Base-by-base conservation (phyloP, 2,888 invertebrate species). In the Phlogophora meticulosa region DNA sequence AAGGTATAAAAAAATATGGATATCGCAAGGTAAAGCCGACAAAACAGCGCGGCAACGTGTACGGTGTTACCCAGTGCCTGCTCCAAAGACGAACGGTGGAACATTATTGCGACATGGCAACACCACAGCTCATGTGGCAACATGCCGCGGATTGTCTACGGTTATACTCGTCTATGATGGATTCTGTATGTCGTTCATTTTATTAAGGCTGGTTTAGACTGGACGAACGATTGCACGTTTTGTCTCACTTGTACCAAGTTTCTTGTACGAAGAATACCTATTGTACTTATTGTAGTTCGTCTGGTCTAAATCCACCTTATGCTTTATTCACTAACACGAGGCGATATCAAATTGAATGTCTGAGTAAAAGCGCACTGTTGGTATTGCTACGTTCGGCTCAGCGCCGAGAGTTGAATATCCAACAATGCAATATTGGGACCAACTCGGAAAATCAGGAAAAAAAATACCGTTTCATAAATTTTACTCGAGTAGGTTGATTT, bases 91-190 rank as follows among this genome's bases (percentile, higher is more conserved):
- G 66, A 1, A 34, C 40, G 13, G 34, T 70, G 66, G 24, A n/a
- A 22, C n/a, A 43, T 11, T 38, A 45, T 7, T 55, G 67, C 67
- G 42, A 71, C 71, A 70, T 15, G n/a, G 36, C 67, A 15, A 70
- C 71, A 10, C 42, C 61, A 7, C 40, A 58, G 3, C 34, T 70
- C 70, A 66, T 66, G 70, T 66, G 66, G 66, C 70, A 48, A 48
- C 66, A 70, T 58, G 24, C 70, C 11, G 66, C 66, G 1, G 66
- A 70, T 34, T 66, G 66, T 20, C 57, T 58, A 2, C 66, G n/a
- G 22, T 48, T 66, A 11, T 66, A 66, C 56, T 34, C 58, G 3
- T 46, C 57, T 46, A 22, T 34, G 11, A 38, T 15, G 66, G 57
- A 69, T 10, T 17, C 58, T 70, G 66, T 66, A 66, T 22, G 66